Percentiles rank a stretch among this genome's conserved stretches.
Conservation (phyloP, 2,888 invertebrate genomes). For the Cabera pusaria region DNA sequence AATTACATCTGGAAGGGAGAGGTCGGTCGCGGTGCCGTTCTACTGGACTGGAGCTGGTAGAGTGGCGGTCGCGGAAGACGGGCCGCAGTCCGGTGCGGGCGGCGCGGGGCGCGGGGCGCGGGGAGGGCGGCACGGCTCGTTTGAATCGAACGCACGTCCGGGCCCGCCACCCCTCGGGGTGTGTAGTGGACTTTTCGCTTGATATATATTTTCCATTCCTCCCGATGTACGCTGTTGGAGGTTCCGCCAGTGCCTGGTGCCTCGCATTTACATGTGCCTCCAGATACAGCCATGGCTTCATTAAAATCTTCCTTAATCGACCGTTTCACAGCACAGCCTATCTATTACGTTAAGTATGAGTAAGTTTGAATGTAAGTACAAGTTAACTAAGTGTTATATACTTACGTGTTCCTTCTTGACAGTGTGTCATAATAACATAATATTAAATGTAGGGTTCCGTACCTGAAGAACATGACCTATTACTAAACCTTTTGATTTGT, state of each 20-base stretch:
- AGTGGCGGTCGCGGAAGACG: constrained; percentile 14
- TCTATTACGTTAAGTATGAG: too few relatives aligned
- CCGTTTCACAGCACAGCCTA: too few relatives aligned
- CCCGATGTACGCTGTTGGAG: constrained; percentile 71
- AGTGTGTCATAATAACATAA: too few relatives aligned
- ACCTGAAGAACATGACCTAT: too few relatives aligned
- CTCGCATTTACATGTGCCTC: constrained; percentile 69
- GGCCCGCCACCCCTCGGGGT: constrained; percentile 66
- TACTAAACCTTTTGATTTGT: too few relatives aligned
- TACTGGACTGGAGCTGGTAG: constrained; percentile 1
- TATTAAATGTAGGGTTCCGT: too few relatives aligned
- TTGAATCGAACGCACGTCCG: constrained; percentile 82
- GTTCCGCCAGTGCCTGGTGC: constrained; percentile 54
- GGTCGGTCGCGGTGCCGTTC: constrained; percentile 20
- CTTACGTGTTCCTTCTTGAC: too few relatives aligned
- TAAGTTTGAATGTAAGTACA: too few relatives aligned
- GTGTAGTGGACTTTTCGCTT: constrained; percentile 82
- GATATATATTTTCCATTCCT: constrained; percentile 81
- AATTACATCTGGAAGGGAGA: constrained; percentile 67
- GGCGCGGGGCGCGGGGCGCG: constrained; percentile 26
- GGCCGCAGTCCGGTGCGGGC: constrained; percentile 17
- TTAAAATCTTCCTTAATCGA: too few relatives aligned
- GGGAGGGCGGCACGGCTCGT: constrained; percentile 69
- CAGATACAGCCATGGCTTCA: too few relatives aligned
- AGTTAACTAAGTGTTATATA: too few relatives aligned